Base-by-base conservation (phyloP, 35 echinoderm and acorn worm species). In the Apostichopus californicus region DNA sequence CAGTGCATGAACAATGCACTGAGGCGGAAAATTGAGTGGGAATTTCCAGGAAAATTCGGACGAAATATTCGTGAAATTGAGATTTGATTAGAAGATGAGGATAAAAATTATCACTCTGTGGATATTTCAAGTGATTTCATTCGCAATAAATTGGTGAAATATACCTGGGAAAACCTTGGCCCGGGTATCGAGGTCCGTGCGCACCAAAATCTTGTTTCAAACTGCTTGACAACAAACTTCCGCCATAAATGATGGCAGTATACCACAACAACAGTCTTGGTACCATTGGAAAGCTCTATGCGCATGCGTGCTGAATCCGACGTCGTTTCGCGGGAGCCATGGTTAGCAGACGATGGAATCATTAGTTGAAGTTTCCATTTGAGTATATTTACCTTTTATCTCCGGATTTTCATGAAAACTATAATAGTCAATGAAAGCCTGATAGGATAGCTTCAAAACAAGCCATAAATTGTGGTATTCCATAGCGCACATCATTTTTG, bases 211-310 rank as follows among this genome's bases (percentile, higher is more conserved):
- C 78, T 80, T 80, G 78, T 80, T 80, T 80, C 78, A 80, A 80
- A 15, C 21, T 11, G 4, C 13, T 11, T 11, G 21, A 54, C 11
- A 80, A 15, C 11, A 9, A 54, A 80, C 21, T 80, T 4, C 78
- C 78, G 11, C 78, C 15, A 80, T 14, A 80, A 80, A 80, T 80
- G 78, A n/a, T 80, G 78, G 78, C 15, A 80, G 78, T 56, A 87
- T 87, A 58, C 84, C 5, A 87, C 84, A 87, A 87, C 9, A 56
- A 87, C 84, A 59, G 56, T 87, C 56, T 61, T 87, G 55, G 55
- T 12, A 66, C 20, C 53, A 56, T 20, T 87, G 84, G 84, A 87
- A 87, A 87, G 84, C 84, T 87, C 84, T 87, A 54, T 64, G 56
- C 54, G 56, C 56, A 87, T 59, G 84, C 84, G 56, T 87, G 84